A percentile compares a stretch with the other conserved stretches of the same genome.
These are phyloP conservation scores for Eumeta japonica DNA, from an alignment of 1,140 invertebrate species.

Conservation along the genomic window DNA sequence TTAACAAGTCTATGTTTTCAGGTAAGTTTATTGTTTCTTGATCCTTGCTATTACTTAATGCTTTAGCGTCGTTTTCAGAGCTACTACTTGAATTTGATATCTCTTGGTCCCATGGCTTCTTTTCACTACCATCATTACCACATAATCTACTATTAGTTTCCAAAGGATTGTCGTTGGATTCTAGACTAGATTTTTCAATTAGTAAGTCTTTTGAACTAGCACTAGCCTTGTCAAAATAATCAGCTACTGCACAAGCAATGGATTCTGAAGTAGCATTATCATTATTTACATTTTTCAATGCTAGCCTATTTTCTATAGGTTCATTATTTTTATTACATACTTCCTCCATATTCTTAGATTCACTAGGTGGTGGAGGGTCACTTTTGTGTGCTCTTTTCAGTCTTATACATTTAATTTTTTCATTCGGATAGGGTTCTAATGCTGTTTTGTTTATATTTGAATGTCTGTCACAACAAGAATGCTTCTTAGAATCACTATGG, in stretches of 20 bases:
- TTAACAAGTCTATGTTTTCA: background rate
- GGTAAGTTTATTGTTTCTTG: no score
- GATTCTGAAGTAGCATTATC: background rate
- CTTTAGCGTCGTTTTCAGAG: constrained; percentile 44
- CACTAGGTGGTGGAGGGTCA: constrained; percentile 18
- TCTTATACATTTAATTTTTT: constrained; percentile 47
- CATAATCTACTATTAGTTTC: no score
- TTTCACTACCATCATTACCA: constrained; percentile 24
- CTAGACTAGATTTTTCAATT: constrained; percentile 58
- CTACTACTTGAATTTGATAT: constrained; percentile 62
- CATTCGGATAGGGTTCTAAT: constrained; percentile 29
- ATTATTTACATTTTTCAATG: background rate
- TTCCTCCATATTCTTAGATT: constrained; percentile 20
- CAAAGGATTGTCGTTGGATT: constrained; percentile 54
- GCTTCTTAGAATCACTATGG: constrained; percentile 41
- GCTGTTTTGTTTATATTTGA: constrained; percentile 21
- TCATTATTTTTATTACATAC: constrained; percentile 25
- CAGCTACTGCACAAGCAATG: constrained; percentile 14
- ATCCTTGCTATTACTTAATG: no score
- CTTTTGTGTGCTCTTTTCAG: constrained; percentile 42
- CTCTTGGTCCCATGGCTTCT: constrained; percentile 51
- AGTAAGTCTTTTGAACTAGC: constrained; percentile 66
- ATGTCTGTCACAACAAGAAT: constrained; percentile 39
- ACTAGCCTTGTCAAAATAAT: constrained; percentile 60
- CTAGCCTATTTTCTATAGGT: no score